A percentile compares a stretch with the other conserved stretches of the same genome.
These are phyloP conservation scores for Folsomia manolachei DNA, from an alignment of 2,888 invertebrate species.

Conservation along the genomic window DNA sequence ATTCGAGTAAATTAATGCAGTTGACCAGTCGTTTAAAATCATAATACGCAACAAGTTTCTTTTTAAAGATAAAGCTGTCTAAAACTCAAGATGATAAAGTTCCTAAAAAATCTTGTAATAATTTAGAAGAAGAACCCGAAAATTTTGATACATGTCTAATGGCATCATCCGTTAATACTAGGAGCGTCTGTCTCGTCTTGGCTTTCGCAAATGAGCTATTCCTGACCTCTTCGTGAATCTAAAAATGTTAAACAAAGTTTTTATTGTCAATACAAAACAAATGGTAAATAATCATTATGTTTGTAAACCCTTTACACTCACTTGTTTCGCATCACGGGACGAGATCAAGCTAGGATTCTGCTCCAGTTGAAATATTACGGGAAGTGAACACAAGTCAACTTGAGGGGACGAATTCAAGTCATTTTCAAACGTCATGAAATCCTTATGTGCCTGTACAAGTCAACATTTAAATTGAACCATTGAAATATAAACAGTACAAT, in stretches of 20 bases:
- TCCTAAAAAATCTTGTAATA: slow-evolving; percentile 31
- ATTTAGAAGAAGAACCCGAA: slow-evolving; percentile 26
- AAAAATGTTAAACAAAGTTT: too few relatives aligned
- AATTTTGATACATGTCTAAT: slow-evolving; percentile 26
- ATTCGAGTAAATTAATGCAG: neutral
- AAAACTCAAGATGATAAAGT: slow-evolving; percentile 26
- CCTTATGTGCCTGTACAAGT: slow-evolving; percentile 10
- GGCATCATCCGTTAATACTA: slow-evolving; percentile 30
- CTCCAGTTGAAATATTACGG: slow-evolving; percentile 34
- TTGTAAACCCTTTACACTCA: too few relatives aligned
- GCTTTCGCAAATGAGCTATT: slow-evolving; percentile 26
- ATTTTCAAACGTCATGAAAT: slow-evolving; percentile 7
- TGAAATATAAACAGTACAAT: neutral
- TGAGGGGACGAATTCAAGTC: slow-evolving; percentile 8
- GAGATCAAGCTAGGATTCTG: slow-evolving; percentile 7
- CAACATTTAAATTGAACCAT: neutral
- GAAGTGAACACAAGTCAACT: slow-evolving; percentile 33
- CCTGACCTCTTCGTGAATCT: slow-evolving; percentile 31
- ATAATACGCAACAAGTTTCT: neutral
- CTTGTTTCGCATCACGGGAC: slow-evolving; percentile 6
- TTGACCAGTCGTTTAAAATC: neutral
- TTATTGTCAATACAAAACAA: neutral
- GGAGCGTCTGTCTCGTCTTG: slow-evolving; percentile 26
- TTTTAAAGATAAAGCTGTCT: neutral
- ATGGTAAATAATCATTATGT: neutral